Evolutionary conservation across 2,888 invertebrate genomes (phyloP).

Genomic region (Heteropelma amictum): DNA sequence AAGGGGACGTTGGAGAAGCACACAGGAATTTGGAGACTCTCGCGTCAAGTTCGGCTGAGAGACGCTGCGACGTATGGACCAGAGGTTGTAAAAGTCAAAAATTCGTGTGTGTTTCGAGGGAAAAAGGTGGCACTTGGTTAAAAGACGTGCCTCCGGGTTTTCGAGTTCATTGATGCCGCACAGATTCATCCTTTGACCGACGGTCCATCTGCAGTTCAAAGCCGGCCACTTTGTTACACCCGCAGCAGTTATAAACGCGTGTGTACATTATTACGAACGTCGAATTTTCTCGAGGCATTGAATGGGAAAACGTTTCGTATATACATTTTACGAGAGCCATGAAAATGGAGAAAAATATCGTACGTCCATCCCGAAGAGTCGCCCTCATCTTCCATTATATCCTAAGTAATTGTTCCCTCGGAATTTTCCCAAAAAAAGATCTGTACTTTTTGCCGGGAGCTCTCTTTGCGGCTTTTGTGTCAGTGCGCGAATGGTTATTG

Average conservation of each 20-base stretch:
- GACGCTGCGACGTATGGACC: slow-evolving; percentile 15
- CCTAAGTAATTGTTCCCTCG: slow-evolving; percentile 75
- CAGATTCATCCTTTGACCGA: slow-evolving; percentile 73
- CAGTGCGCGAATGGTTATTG: slow-evolving; percentile 69
- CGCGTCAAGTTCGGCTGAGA: slow-evolving; percentile 20
- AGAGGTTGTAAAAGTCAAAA: slow-evolving; percentile 13
- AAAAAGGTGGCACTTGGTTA: slow-evolving; percentile 66
- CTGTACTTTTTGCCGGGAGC: slow-evolving; percentile 57
- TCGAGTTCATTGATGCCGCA: slow-evolving; percentile 74
- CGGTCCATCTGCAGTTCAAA: slow-evolving; percentile 69
- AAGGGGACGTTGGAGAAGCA: background rate
- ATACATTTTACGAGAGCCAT: slow-evolving; percentile 47
- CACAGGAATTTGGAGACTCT: background rate
- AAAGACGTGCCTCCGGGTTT: slow-evolving; percentile 67
- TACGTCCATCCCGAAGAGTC: slow-evolving; percentile 60
- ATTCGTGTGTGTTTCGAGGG: slow-evolving; percentile 60
- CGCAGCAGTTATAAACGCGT: no score
- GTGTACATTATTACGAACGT: background rate
- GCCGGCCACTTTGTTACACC: slow-evolving; percentile 59
- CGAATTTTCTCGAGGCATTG: background rate
- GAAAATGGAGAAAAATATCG: no score
- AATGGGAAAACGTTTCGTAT: slow-evolving; percentile 35
- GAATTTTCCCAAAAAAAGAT: slow-evolving; percentile 61
- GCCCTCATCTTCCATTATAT: slow-evolving; percentile 68
- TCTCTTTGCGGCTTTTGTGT: slow-evolving; percentile 71